Conservation (phyloP, 1,140 invertebrate genomes). For the Sarcophaga peregrina region DNA sequence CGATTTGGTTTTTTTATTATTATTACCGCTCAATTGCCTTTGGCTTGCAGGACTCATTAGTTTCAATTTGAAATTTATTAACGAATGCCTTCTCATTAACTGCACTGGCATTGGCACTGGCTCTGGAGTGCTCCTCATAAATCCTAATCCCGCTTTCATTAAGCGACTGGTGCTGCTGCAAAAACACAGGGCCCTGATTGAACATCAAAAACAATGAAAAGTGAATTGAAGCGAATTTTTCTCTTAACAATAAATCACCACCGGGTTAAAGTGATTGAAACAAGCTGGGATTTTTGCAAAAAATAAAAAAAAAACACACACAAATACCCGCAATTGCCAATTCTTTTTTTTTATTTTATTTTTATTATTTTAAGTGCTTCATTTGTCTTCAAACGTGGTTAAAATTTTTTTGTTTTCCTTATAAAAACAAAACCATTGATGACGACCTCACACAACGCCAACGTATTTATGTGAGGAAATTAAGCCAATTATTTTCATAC, state of each 20-base stretch:
- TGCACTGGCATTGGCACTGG: background rate
- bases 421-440: background rate
- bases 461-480: constrained; percentile 3
- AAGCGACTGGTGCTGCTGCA: background rate
- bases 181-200: background rate
- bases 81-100: background rate
- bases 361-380: constrained; percentile 12
- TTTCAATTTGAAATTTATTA: constrained; percentile 9
- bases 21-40: constrained; percentile 10
- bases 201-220: background rate
- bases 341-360: background rate
- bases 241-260: background rate
- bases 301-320: too few relatives aligned
- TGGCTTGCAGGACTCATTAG: background rate
- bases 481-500: constrained; percentile 8
- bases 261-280: background rate
- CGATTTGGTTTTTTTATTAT: background rate
- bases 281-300: background rate
- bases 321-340: background rate
- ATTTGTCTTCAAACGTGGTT: constrained; percentile 11
- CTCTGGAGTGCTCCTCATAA: background rate
- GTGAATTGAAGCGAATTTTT: background rate
- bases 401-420: too few relatives aligned
- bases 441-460: constrained; percentile 4
- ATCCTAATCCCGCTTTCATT: constrained; percentile 12